A percentile compares a stretch with the other conserved stretches of the same genome.
Conservation (phyloP, 2,888 invertebrate genomes). For the Subacronicta megacephala region DNA sequence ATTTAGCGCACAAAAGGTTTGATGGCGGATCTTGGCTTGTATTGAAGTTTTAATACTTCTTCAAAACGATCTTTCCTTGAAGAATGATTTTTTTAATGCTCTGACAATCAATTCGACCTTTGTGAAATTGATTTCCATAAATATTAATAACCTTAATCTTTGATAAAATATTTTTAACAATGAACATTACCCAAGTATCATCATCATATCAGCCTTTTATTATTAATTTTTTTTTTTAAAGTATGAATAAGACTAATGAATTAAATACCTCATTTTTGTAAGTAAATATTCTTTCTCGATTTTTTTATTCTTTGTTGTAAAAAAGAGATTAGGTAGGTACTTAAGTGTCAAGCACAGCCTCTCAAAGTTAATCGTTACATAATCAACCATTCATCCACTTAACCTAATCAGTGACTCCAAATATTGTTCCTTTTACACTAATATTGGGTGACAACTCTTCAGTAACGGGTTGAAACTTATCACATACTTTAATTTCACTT, state of each 20-base stretch:
- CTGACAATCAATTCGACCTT: slow-evolving; percentile 22
- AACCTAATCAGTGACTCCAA: slow-evolving; percentile 42
- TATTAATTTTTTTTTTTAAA: not conserved
- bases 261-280: no score
- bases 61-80: slow-evolving; percentile 34
- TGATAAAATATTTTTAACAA: no score
- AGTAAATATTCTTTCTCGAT: no score
- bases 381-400: slow-evolving; percentile 51
- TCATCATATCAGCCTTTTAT: no score
- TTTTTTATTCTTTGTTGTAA: no score
- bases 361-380: slow-evolving; percentile 23
- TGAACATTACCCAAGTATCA: no score
- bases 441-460: slow-evolving; percentile 53
- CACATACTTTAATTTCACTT: not conserved
- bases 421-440: slow-evolving; percentile 51
- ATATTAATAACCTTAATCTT: no score
- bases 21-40: slow-evolving; percentile 60
- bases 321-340: not conserved
- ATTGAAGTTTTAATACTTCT: slow-evolving; percentile 54
- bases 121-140: no score
- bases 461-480: slow-evolving; percentile 53
- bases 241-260: no score
- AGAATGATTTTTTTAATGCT: slow-evolving; percentile 25
- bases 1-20: slow-evolving; percentile 66
- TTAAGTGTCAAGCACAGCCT: slow-evolving; percentile 12